Evolutionary conservation across 1,140 invertebrate genomes (phyloP).

Genomic region (Cydia pomonella): DNA sequence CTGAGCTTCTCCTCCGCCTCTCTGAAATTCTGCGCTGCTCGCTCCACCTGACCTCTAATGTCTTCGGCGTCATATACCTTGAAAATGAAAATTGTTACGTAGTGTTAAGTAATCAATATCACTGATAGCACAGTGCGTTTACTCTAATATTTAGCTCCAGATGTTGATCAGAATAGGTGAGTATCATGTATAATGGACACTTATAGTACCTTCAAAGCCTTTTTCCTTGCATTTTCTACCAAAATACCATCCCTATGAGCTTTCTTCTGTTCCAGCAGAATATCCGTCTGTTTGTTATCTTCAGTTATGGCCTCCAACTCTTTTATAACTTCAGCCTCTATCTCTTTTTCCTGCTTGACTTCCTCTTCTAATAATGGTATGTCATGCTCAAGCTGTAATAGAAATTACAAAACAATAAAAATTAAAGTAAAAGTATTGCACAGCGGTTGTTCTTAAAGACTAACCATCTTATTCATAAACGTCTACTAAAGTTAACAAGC

Average conservation of each 20-base stretch:
- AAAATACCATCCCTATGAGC: constrained; percentile 54
- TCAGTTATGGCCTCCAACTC: constrained; percentile 55
- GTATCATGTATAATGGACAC: neutral
- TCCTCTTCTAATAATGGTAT: constrained; percentile 64
- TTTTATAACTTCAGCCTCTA: constrained; percentile 48
- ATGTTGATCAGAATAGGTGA: too few species aligned
- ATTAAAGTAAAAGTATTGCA: too few species aligned
- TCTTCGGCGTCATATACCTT: constrained; percentile 68
- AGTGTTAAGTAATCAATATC: neutral
- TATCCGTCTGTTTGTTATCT: constrained; percentile 55
- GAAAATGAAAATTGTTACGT: neutral
- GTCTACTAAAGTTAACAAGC: too few species aligned
- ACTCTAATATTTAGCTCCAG: neutral
- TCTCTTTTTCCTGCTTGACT: constrained; percentile 59
- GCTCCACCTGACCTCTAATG: constrained; percentile 57
- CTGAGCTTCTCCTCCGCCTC: constrained; percentile 62
- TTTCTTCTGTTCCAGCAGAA: constrained; percentile 62
- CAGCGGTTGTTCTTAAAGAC: too few species aligned
- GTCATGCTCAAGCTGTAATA: constrained; percentile 58
- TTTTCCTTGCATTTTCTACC: constrained; percentile 60
- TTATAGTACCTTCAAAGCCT: constrained; percentile 46
- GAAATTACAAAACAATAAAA: neutral
- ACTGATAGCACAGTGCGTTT: neutral
- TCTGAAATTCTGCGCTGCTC: constrained; percentile 56
- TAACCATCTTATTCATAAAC: too few species aligned